phyloP scores from a whole-genome alignment of 2,113 vertebrate genomes.

The Grantiella picta region DNA sequence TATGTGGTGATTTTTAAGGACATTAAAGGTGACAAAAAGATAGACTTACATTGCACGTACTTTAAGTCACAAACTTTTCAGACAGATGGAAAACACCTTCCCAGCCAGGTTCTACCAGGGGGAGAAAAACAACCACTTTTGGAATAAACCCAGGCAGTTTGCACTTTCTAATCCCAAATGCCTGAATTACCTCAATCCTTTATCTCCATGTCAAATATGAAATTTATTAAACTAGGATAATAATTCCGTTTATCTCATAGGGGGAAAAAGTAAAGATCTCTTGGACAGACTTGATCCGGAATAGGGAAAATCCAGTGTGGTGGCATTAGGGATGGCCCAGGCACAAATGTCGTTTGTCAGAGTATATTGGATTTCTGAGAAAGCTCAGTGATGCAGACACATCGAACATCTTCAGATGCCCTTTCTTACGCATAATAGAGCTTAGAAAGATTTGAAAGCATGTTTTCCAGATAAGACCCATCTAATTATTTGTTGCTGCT shows the following conservation, averaged over 20 bases:
- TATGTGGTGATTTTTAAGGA: background rate
- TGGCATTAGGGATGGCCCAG: background rate
- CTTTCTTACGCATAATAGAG: background rate
- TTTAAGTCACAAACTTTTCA: background rate
- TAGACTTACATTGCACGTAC: background rate
- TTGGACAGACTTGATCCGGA: background rate
- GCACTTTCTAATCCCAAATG: background rate
- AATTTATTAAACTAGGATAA: background rate
- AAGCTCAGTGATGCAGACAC: background rate
- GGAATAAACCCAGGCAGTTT: background rate
- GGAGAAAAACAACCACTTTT: background rate
- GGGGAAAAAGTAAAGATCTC: background rate
- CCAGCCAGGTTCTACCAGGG: background rate
- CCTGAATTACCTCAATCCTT: background rate
- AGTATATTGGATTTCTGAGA: background rate
- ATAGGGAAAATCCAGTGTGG: accelerated
- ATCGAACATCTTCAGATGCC: background rate
- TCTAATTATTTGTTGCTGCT: background rate
- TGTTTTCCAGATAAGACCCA: background rate
- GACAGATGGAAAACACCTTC: background rate
- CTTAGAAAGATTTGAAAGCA: background rate
- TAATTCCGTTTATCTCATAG: background rate
- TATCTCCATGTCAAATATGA: background rate
- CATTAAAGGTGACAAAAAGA: background rate
- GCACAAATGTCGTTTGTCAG: background rate